Evolutionary conservation across 2,888 invertebrate genomes (phyloP).

Genomic region (Pandemis heparana): DNA sequence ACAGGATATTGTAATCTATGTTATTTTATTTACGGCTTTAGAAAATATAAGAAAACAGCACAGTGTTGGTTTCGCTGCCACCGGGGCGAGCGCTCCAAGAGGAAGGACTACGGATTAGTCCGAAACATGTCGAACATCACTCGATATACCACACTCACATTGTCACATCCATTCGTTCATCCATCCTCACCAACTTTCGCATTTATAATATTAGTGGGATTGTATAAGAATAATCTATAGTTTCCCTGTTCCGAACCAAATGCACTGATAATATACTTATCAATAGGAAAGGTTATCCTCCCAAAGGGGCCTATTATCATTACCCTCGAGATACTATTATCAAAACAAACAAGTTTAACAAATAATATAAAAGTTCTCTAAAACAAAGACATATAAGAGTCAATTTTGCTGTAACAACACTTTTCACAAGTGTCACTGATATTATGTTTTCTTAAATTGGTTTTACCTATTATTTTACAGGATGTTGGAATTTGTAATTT

Average conservation of each 20-base stretch:
- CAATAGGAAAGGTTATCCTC: constrained; percentile 19
- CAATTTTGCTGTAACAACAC: background rate
- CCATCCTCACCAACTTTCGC: no score
- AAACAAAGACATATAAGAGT: background rate
- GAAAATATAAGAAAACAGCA: no score
- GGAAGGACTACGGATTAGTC: no score
- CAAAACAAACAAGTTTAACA: constrained; percentile 4
- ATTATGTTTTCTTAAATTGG: background rate
- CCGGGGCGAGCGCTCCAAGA: no score
- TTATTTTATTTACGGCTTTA: no score
- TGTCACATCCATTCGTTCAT: no score
- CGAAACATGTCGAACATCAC: no score
- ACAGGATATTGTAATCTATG: no score
- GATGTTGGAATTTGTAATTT: background rate
- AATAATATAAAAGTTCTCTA: background rate
- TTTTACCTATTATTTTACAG: background rate
- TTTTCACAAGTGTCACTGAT: background rate
- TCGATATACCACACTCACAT: no score
- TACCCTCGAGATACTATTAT: constrained; percentile 2
- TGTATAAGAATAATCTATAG: background rate
- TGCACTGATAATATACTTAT: constrained; percentile 14
- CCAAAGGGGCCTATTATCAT: constrained; percentile 9
- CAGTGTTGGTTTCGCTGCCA: no score
- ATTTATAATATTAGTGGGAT: no score
- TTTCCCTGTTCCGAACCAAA: background rate